Base-by-base conservation (phyloP, 2,888 invertebrate genomes). In the Biston betularia region DNA sequence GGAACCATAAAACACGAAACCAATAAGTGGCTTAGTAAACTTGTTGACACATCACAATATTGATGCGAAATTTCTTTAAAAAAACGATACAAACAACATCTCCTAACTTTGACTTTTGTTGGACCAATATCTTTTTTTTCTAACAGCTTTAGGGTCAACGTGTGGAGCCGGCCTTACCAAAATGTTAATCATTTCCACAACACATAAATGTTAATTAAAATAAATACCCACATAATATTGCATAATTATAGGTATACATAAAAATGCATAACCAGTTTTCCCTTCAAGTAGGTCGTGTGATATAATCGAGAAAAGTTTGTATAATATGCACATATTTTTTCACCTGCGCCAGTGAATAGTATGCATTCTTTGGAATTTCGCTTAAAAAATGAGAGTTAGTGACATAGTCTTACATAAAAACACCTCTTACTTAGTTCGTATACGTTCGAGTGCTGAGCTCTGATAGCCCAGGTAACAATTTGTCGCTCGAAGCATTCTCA, bases 131-230 rank as follows among this genome's bases (percentile, higher is more conserved):
- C 3, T 24, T 24, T 24, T 24, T 24, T 24, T 1, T 24, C 24
- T 1, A 24, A 24, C 24, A 24, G 24, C 24, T 24, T 24, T 38
- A 6, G 38, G 6, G 1, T 6, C 9, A 38, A 38, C 38, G 38
- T 38, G 38, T 38, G 38, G 38, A 38, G 38, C 38, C 38, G 42
- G 44, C 14, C 38, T 40, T 48, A 53, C 5, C n/a, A 57, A 53
- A 24, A 11, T 53, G 33, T 52, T 49, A 46, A 58, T 58, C n/a
- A 60, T 45, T 60, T 46, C 55, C 59, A 55, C 65, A 48, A n/a
- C 54, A 54, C 54, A 44, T 34, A n/a, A 38, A 14, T n/a, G n/a
- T n/a, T n/a, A 2, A 35, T 14, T 38, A 1, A 53, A 15, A 40
- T 15, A 53, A 54, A 54, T 14, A 42, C 12, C 6, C 15, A 54